Conservation (phyloP, 2,113 vertebrate genomes). For the Gobio gobio region DNA sequence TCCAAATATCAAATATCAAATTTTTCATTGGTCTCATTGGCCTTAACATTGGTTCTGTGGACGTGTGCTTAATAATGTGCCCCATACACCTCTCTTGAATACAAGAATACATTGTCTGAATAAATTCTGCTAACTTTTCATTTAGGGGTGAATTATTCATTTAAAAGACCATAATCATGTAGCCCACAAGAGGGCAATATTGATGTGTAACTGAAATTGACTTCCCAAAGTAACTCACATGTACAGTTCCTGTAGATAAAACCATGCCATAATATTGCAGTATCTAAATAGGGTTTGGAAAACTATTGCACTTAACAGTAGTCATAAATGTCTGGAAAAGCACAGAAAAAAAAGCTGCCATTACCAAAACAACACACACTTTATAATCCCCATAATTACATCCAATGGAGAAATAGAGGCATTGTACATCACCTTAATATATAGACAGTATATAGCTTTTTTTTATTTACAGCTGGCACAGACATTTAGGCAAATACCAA, state of each 20-base stretch:
- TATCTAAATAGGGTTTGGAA: neutral
- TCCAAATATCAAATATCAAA: no score
- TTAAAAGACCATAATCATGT: neutral
- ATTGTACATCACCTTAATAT: neutral
- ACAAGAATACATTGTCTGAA: no score
- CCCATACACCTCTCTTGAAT: no score
- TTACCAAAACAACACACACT: neutral
- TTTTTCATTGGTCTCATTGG: no score
- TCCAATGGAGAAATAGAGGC: neutral
- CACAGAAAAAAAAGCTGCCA: neutral
- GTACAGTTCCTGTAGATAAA: neutral
- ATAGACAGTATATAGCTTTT: neutral
- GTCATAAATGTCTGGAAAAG: neutral
- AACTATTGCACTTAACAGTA: neutral
- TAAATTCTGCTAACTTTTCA: no score
- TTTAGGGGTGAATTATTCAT: neutral
- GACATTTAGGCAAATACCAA: neutral
- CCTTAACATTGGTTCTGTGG: no score
- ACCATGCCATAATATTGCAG: neutral
- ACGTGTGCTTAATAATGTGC: no score
- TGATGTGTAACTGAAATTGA: neutral
- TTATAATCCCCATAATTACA: no score
- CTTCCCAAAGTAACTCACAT: neutral
- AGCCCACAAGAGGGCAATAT: constrained; percentile 1
- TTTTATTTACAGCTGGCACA: neutral